phyloP scores from a whole-genome alignment of 2,113 vertebrate species.

The Apaloderma vittatum region DNA sequence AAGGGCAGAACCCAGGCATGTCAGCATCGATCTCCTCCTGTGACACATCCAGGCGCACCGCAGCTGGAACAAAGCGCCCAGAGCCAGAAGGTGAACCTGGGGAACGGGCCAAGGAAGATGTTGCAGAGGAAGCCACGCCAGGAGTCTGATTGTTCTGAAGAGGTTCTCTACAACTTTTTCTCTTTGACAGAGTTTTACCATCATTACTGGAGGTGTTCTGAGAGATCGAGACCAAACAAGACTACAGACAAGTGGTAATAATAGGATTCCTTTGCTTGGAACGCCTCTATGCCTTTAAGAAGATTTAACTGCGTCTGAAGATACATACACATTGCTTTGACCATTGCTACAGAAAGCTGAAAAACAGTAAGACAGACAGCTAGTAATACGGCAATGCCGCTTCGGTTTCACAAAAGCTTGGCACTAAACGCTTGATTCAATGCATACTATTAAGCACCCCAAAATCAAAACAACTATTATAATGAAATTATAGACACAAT shows the following conservation, averaged over 20 bases:
- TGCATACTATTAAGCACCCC: slow-evolving; percentile 54
- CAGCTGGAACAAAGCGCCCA: not conserved
- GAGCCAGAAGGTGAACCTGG: not conserved
- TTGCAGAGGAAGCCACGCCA: not conserved
- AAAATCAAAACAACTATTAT: slow-evolving; percentile 57
- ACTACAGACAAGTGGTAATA: not conserved
- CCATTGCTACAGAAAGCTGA: not conserved
- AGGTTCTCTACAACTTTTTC: not conserved
- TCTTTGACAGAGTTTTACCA: not conserved
- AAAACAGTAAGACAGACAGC: not conserved
- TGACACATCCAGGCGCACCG: not conserved
- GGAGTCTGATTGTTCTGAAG: not conserved
- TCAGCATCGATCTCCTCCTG: accelerated
- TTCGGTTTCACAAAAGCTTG: slow-evolving; percentile 15
- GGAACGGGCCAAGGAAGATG: not conserved
- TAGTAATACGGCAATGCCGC: not conserved
- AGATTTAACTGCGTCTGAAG: not conserved
- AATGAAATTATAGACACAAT: slow-evolving; percentile 71
- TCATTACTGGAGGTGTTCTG: not conserved
- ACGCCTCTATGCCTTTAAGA: not conserved
- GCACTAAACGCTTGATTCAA: slow-evolving; percentile 38
- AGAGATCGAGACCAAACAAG: accelerated
- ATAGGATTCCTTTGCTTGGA: not conserved
- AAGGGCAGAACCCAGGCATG: accelerated
- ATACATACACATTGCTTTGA: not conserved